Evolutionary conservation across 2,113 vertebrate genomes (phyloP), one percentile per base, ranked within the genome.

Genomic region (Microcebus tavaratra): DNA sequence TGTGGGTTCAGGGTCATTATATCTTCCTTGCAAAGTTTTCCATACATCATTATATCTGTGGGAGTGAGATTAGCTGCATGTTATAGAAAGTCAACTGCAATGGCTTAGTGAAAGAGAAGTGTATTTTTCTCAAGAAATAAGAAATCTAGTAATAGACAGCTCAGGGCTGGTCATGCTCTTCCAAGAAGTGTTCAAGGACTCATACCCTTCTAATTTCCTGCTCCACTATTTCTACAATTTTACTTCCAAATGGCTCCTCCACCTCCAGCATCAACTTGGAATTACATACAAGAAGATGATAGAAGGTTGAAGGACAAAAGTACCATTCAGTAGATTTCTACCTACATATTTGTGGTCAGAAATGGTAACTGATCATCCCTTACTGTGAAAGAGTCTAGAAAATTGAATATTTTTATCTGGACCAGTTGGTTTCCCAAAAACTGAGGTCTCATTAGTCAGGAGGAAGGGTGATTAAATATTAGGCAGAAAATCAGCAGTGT

Each of bases 81-180:
- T n/a, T 81, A 17, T 34, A 31, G 57, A 75, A 94, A 96, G 45
- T 31, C 45, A 94, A 57, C 36, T 63, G 53, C 13, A 94, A 8
- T 85, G 42, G 4, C 73, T 94, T 88, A 81, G 23, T 94, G 72
- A 65, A 55, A 85, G 8, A 87, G 21, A 63, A 72, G 50, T 72
- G n/a, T 5, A 67, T 92, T 75, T 91, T 89, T 85, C 72, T 80
- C 34, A 84, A 68, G 25, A 94, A 97, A 88, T 80, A 89, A 89
- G 70, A 92, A 80, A 72, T 82, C 55, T 86, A n/a, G 17, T 81
- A 70, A 85, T 94, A 78, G 61, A 36, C 11, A 68, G 13, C 55
- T 94, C 39, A 61, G 65, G 18, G 23, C n/a, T 90, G 34, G 73
- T 27, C 70, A 85, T 39, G 18, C 4, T 88, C 29, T 48, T 67